Percentiles rank a stretch among this genome's conserved stretches.
phyloP scores from a whole-genome alignment of 1,140 invertebrate species.

The Cherax quadricarinatus region DNA sequence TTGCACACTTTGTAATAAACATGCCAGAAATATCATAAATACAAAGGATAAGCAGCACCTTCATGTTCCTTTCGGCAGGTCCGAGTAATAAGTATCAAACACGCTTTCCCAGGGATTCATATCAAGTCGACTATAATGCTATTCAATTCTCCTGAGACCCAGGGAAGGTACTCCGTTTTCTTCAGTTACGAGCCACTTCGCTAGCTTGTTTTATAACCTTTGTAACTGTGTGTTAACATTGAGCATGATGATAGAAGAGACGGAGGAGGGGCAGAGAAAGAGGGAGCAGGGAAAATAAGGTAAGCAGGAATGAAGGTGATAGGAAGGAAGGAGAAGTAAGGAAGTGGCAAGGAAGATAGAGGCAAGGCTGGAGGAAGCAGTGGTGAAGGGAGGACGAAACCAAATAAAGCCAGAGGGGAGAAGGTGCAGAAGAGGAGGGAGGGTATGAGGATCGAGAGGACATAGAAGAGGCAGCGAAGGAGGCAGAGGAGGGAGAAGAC shows the following conservation, averaged over 20 bases:
- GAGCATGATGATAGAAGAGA: background rate
- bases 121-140: slow-evolving; percentile 27
- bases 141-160: slow-evolving; percentile 8
- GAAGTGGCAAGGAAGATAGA: background rate
- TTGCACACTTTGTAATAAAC: no score
- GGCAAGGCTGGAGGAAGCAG: no score
- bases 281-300: background rate
- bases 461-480: no score
- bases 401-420: no score
- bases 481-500: no score
- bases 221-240: no score
- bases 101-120: slow-evolving; percentile 14
- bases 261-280: background rate
- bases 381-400: no score
- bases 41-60: background rate
- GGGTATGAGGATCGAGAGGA: no score
- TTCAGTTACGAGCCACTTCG: slow-evolving; percentile 16
- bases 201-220: background rate
- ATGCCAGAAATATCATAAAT: no score
- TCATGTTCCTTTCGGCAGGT: background rate
- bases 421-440: no score
- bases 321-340: background rate
- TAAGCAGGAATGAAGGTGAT: background rate
- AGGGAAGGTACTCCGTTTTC: slow-evolving; percentile 12
- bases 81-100: slow-evolving; percentile 24